These are phyloP conservation scores for Platichthys flesus DNA, from an alignment of 2,113 vertebrate genomes.

Conservation along the genomic window DNA sequence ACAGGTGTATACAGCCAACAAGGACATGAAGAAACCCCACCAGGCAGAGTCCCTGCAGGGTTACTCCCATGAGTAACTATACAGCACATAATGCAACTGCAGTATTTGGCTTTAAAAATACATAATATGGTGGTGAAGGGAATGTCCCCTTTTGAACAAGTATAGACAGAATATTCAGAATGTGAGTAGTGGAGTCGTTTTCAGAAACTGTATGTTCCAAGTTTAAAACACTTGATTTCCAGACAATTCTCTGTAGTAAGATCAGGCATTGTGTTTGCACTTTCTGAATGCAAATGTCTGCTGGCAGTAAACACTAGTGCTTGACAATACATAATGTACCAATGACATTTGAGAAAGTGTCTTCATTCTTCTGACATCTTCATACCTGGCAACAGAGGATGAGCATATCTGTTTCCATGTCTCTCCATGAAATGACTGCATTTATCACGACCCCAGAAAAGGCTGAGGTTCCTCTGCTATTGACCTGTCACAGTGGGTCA, in stretches of 20 bases:
- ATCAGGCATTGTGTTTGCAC: background rate
- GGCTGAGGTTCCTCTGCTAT: background rate
- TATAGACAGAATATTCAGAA: background rate
- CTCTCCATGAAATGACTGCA: background rate
- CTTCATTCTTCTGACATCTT: background rate
- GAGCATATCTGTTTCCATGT: background rate
- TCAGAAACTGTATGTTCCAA: no score
- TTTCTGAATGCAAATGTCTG: conserved; percentile 1
- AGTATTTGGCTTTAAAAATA: background rate
- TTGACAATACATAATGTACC: background rate
- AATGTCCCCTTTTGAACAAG: background rate
- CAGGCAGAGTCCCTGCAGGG: background rate
- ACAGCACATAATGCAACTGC: background rate
- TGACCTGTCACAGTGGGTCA: background rate
- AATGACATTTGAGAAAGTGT: background rate
- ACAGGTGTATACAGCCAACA: background rate
- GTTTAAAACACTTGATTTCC: background rate
- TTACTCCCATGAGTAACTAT: no score
- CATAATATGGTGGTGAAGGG: background rate
- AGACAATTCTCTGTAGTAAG: background rate
- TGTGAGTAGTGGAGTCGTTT: no score
- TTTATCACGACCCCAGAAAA: background rate
- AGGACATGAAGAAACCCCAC: conserved; percentile 12
- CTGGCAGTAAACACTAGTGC: conserved; percentile 2
- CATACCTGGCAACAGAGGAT: background rate